Conservation (phyloP, 2,113 vertebrate species). For the Archocentrus centrarchus region DNA sequence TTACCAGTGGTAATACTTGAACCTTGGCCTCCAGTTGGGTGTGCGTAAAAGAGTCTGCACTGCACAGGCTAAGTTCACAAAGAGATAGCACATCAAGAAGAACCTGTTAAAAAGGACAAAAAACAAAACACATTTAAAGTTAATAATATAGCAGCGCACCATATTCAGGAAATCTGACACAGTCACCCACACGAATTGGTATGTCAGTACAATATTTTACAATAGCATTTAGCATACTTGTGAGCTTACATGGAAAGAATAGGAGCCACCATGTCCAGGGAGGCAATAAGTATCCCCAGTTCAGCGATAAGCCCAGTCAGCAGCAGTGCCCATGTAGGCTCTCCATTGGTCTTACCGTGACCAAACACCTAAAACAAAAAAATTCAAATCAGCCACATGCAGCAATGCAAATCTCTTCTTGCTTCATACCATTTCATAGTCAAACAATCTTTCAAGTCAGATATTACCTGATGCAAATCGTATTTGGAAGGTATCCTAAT, state of each 20-base stretch:
- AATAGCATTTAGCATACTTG: neutral
- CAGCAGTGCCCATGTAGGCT: constrained; percentile 95
- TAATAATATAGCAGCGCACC: neutral
- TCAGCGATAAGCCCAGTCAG: constrained; percentile 95
- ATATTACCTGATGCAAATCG: constrained; percentile 8
- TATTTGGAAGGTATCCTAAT: neutral
- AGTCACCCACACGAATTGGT: too few species aligned
- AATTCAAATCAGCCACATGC: neutral
- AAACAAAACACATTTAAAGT: neutral
- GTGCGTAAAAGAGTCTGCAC: constrained; percentile 96
- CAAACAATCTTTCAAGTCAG: constrained; percentile 25
- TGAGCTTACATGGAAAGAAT: constrained; percentile 96
- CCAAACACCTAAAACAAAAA: constrained; percentile 88
- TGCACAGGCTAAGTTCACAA: constrained; percentile 97
- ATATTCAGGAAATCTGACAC: neutral
- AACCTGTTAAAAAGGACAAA: constrained; percentile 84
- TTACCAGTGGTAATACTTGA: constrained; percentile 98
- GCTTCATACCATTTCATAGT: constrained; percentile 13
- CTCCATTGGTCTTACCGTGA: constrained; percentile 94
- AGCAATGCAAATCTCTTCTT: constrained; percentile 56
- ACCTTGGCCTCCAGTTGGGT: constrained; percentile 96
- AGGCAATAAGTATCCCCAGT: constrained; percentile 97
- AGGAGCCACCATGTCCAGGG: constrained; percentile 97
- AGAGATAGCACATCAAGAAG: constrained; percentile 99
- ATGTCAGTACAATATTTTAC: neutral